Base-by-base conservation (phyloP, 2,888 invertebrate species). In the Leptothorax acervorum region DNA sequence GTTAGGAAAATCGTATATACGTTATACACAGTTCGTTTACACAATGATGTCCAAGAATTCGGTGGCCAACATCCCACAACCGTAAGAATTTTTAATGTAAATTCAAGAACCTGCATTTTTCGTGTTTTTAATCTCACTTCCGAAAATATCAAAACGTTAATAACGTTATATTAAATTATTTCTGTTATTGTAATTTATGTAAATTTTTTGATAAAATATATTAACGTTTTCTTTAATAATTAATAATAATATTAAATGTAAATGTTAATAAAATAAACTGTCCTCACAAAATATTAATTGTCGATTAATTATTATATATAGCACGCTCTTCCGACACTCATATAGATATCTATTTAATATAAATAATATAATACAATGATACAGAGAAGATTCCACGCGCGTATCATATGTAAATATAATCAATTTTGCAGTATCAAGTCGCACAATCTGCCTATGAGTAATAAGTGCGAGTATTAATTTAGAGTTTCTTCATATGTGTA, bases 1-100 rank as follows among this genome's bases (percentile, higher is more conserved):
- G 66, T 18, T 23, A 85, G 11, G 0, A 87, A 9, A 18, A 76
- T 53, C 8, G 87, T 81, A 5, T 85, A 89, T 0, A 45, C 31
- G 11, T 82, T 76, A 45, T 90, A 90, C 0, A 88, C 12, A 8
- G 39, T 31, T 1, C 57, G 75, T 78, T 87, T 90, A 66, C 74
- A 87, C 0, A 75, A 35, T 1, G 51, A 42, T 0, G 65, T 60
- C 88, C 86, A 87, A n/a, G 63, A n/a, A 2, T 39, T 9, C 1
- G 89, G 87, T 78, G 86, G 79, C 87, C 88, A 87, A 2, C 84
- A 84, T 62, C 84, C 84, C 12, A 85, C 85, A 3, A 83, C 53
- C 11, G 75, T 68, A 0, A 89, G 85, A 9, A 86, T 68, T 55
- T 62, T 66, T 11, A 90, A 82, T 62, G 78, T 86, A 28, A 84